Conservation (phyloP, 2,797 vertebrate genomes). For the Leontopithecus rosalia region DNA sequence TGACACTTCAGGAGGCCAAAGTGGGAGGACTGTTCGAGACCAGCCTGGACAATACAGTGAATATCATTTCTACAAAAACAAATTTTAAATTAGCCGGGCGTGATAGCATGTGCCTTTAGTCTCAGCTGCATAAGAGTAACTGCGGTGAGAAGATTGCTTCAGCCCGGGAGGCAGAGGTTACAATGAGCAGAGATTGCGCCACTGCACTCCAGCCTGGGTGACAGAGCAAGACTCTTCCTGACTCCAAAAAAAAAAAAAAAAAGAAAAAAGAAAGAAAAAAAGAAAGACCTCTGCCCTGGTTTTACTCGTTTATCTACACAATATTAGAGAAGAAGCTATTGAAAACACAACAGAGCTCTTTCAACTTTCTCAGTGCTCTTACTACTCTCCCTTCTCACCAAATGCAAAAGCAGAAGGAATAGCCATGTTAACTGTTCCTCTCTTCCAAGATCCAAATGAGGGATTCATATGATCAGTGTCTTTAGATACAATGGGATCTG, state of each 20-base stretch:
- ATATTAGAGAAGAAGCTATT: not conserved
- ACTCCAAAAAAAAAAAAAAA: not conserved
- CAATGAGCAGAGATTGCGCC: not conserved
- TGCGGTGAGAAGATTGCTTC: not conserved
- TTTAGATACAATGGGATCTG: not conserved
- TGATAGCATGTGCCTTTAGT: not conserved
- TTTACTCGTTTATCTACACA: not conserved
- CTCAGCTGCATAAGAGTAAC: not conserved
- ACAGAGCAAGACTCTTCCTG: not conserved
- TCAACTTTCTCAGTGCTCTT: no score
- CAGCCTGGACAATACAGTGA: not conserved
- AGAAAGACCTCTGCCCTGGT: not conserved
- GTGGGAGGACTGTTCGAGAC: not conserved
- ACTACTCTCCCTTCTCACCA: not conserved
- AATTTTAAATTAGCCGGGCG: rapidly evolving
- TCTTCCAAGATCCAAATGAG: not conserved
- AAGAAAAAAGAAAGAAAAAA: not conserved
- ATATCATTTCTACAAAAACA: no score
- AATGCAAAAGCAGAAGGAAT: not conserved
- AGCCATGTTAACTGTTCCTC: not conserved
- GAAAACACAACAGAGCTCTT: not conserved
- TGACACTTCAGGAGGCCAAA: not conserved
- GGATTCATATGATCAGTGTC: not conserved
- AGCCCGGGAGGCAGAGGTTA: not conserved
- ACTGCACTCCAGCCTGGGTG: not conserved